These are phyloP conservation scores for Eubucco bourcierii DNA, from an alignment of 2,113 vertebrate species.

Conservation along the genomic window DNA sequence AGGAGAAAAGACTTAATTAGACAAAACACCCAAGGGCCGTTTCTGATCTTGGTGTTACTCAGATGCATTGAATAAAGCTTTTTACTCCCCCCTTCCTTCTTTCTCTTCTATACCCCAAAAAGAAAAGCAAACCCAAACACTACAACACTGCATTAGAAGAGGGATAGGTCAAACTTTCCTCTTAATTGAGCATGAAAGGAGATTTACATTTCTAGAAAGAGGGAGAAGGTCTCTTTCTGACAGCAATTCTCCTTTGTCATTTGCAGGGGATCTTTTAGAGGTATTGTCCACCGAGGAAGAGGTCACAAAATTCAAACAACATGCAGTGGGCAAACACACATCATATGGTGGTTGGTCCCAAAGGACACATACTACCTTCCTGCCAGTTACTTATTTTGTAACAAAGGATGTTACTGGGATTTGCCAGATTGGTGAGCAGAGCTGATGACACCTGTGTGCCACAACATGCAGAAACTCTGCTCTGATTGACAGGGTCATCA, in stretches of 20 bases:
- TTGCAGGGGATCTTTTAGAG: background rate
- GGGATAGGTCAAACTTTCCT: background rate
- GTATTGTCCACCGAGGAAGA: background rate
- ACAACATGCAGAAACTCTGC: background rate
- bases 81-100: background rate
- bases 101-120: rapidly evolving
- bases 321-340: background rate
- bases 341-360: background rate
- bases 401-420: background rate
- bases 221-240: background rate
- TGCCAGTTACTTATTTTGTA: background rate
- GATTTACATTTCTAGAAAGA: background rate
- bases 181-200: background rate
- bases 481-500: background rate
- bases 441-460: background rate
- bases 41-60: background rate
- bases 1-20: background rate
- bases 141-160: background rate
- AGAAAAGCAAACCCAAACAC: background rate
- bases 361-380: background rate
- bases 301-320: background rate
- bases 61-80: background rate
- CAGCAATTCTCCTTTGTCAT: background rate
- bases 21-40: background rate
- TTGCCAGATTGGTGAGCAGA: background rate